Evolutionary conservation across 2,888 invertebrate species (phyloP).

Genomic region (Drosophila mimica): DNA sequence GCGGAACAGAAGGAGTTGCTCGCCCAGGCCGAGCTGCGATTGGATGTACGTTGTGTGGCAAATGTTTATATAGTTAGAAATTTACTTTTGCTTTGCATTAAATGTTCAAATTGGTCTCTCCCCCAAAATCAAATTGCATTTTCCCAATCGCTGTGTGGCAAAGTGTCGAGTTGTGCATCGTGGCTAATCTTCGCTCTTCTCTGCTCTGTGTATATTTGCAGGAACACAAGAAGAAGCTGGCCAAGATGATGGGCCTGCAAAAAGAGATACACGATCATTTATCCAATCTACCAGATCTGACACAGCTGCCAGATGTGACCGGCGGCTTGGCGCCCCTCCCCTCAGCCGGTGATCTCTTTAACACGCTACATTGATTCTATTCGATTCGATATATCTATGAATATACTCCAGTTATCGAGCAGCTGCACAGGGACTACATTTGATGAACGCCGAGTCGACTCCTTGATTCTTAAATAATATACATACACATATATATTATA

Average conservation of each 20-base stretch:
- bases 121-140: constrained; percentile 3
- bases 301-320: constrained; percentile 95
- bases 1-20: constrained; percentile 94
- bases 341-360: constrained; percentile 97
- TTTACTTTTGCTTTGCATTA: constrained; percentile 29
- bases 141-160: constrained; percentile 10
- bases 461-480: constrained; percentile 25
- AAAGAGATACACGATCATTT: constrained; percentile 96
- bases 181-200: constrained; percentile 18
- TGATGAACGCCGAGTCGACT: constrained; percentile 6
- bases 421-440: constrained; percentile 14
- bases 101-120: constrained; percentile 7
- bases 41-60: constrained; percentile 88
- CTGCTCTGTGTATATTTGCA: constrained; percentile 85
- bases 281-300: constrained; percentile 96
- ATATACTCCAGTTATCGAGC: not conserved
- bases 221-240: constrained; percentile 96
- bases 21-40: constrained; percentile 93
- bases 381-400: not conserved
- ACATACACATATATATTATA: constrained; percentile 17
- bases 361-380: constrained; percentile 85
- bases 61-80: constrained; percentile 12
- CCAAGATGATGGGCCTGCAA: constrained; percentile 93
- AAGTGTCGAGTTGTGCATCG: not conserved
- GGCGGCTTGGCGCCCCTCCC: constrained; percentile 96